Evolutionary conservation across 2,888 invertebrate genomes (phyloP), one percentile per base, ranked within the genome.

Genomic region (Drosophila fungiperda): DNA sequence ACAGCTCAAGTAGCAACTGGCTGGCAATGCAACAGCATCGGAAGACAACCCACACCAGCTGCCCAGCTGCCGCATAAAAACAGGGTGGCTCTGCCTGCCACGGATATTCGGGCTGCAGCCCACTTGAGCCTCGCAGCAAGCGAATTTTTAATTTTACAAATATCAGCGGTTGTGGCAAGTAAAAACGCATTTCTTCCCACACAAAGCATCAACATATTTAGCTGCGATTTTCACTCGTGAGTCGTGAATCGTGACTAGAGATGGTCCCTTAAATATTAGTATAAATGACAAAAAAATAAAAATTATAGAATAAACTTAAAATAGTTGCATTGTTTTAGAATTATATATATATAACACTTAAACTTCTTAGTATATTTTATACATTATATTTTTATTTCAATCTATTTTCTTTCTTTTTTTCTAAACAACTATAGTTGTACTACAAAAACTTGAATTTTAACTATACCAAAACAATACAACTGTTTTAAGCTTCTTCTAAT

Each of bases 31-130:
- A 87, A 74, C 71, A 52, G 58, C 73, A 45, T 26, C 73, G 79
- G 84, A 86, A 86, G 85, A 86, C 80, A 82, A 68, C 85, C 66
- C 85, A 87, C 54, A 82, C 85, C 60, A 29, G 9, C 1, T 17
- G 36, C 48, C 2, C 20, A 38, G 15, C 1, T 17, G 29, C 20
- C 49, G 11, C 48, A n/a, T 33, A 42, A 48, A n/a, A 42, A 38
- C 42, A 70, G 86, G 85, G 83, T 87, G 82, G 64, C 42, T 49
- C 60, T 73, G 73, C 60, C 74, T 82, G 70, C 60, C 76, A 75
- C 81, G 79, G 73, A 84, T 73, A 82, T 79, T 62, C 54, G 45
- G 54, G 60, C 57, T 87, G 87, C 88, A 87, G 72, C 70, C 80
- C 75, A 82, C 82, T 82, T 78, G 75, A 80, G 64, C 52, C 78